phyloP scores from a whole-genome alignment of 2,888 invertebrate genomes.

The Eilema caniola region DNA sequence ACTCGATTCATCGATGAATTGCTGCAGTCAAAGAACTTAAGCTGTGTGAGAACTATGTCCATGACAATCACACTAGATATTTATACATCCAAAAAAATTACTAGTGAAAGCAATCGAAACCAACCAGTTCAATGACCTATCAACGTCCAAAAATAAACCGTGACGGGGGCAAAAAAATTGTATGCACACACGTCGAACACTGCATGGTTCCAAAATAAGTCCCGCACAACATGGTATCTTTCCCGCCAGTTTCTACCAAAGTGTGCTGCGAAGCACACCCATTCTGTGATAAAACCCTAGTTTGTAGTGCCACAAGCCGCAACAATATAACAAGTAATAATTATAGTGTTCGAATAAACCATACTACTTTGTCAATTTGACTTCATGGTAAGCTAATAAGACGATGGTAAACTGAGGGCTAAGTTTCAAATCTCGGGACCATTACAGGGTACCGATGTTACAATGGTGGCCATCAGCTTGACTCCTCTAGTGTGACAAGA shows the following conservation, averaged over 20 bases:
- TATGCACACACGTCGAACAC: slow-evolving; percentile 65
- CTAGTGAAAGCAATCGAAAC: slow-evolving; percentile 59
- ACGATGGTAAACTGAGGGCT: too few species aligned
- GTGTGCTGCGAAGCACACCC: slow-evolving; percentile 63
- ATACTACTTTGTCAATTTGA: slow-evolving; percentile 18
- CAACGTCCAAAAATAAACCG: slow-evolving; percentile 78
- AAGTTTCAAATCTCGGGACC: too few species aligned
- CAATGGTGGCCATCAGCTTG: too few species aligned
- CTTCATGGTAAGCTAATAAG: too few species aligned
- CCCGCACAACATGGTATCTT: slow-evolving; percentile 76
- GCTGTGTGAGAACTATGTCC: too few species aligned
- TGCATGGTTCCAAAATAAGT: slow-evolving; percentile 73
- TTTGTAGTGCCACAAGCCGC: slow-evolving; percentile 66
- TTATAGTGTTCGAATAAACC: slow-evolving; percentile 58
- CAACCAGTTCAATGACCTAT: slow-evolving; percentile 84
- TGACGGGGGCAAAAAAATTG: slow-evolving; percentile 73
- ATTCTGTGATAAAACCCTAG: slow-evolving; percentile 81
- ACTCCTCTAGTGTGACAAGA: too few species aligned
- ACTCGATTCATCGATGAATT: too few species aligned
- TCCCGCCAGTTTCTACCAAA: slow-evolving; percentile 76
- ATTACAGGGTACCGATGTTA: too few species aligned
- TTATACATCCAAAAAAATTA: slow-evolving; percentile 5
- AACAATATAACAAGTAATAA: slow-evolving; percentile 77
- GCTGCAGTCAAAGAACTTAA: too few species aligned
- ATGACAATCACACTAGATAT: too few species aligned